Base-by-base conservation (phyloP, 2,888 invertebrate species). In the Orchesella flavescens region DNA sequence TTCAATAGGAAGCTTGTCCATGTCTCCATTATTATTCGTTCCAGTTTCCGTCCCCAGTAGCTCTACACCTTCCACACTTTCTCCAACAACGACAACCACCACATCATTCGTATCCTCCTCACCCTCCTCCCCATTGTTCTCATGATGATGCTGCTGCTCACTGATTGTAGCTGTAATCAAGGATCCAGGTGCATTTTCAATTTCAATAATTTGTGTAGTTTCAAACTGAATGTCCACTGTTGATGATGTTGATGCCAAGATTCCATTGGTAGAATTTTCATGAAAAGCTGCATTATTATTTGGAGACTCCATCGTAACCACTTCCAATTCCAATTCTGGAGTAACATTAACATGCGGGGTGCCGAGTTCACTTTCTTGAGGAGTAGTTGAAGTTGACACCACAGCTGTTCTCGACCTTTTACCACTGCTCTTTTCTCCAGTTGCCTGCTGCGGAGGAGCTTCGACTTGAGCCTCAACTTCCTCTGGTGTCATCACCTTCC, bases 1-100 rank as follows among this genome's bases (percentile, higher is more conserved):
- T 24, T 63, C 63, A 17, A 63, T 63, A 4, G 63, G 63, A 15
- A 63, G 63, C 15, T 63, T 63, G 34, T 63, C 63, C 63, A 63
- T 63, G 23, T 13, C 15, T 13, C 34, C 63, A 63, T 34, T 17
- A 63, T 34, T 34, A 9, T 12, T 15, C n/a, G 23, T 7, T 59
- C 19, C 59, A 12, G 59, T 15, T 59, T 21, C 59, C 17, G 12
- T 3, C 19, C 12, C n/a, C 5, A 19, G 59, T 17, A 17, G 2
- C 12, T 15, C 59, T 10, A 57, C 5, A 44, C 12, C 44, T 44
- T 12, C 44, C 44, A 12, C 63, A 63, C 63, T 63, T 5, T 23
- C 34, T 34, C 43, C 34, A 34, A 15, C 34, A 49, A 49, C 34
- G 34, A 34, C 34, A 9, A 61, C 23, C 1, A n/a, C 61, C 61